phyloP scores from a whole-genome alignment of 2,888 invertebrate genomes.

The Pantelozetes paolii region DNA sequence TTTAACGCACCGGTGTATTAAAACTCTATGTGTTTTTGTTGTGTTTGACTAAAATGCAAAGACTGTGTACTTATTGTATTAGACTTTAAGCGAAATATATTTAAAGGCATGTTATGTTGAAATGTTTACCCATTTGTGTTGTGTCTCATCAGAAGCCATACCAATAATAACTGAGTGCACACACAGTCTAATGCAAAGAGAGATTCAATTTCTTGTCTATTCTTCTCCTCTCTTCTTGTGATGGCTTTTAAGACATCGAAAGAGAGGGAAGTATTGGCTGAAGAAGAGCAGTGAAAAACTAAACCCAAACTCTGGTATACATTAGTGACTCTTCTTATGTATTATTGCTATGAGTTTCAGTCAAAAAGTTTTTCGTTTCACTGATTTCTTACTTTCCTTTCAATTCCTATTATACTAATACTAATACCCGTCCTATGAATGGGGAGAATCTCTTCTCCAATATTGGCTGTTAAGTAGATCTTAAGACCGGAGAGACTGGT shows the following conservation, averaged over 20 bases:
- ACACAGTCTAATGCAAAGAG: background rate
- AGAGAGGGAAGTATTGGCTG: background rate
- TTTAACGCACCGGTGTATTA: background rate
- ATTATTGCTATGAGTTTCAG: background rate
- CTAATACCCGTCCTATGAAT: background rate
- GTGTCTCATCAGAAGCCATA: constrained; percentile 4
- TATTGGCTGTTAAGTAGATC: background rate
- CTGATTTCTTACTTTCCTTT: background rate
- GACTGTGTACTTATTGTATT: constrained; percentile 4
- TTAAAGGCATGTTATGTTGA: background rate
- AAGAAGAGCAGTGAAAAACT: background rate
- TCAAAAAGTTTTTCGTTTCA: background rate
- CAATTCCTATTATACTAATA: background rate
- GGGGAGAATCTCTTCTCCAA: background rate
- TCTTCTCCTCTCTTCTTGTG: background rate
- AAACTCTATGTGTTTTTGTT: background rate
- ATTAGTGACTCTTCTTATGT: background rate
- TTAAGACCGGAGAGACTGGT: background rate
- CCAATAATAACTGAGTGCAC: constrained; percentile 3
- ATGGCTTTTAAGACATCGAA: background rate
- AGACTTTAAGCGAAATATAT: background rate
- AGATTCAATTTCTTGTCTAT: constrained; percentile 20
- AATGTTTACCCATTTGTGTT: constrained; percentile 18
- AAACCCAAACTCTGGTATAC: background rate
- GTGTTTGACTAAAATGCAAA: background rate